Evolutionary conservation across 2,113 vertebrate species (phyloP).

Genomic region (Cisticola juncidis): DNA sequence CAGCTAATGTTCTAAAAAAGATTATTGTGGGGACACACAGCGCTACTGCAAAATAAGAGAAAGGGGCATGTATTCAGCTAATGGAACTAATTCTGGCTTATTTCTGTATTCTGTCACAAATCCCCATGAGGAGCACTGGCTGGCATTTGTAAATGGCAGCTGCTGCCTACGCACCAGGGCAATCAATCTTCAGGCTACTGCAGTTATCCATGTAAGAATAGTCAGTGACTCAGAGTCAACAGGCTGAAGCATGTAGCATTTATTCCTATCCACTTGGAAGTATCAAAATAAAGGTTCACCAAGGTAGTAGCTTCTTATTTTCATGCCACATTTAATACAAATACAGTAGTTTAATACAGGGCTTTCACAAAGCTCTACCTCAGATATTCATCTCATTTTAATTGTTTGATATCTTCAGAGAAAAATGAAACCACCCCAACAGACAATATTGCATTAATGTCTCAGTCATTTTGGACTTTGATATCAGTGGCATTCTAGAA

Average conservation of each 20-base stretch:
- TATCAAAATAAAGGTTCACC: conserved; percentile 5
- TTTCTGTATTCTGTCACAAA: conserved; percentile 37
- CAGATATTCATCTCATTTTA: neutral
- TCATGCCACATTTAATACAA: neutral
- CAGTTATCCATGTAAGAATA: neutral
- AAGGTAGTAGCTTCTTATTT: neutral
- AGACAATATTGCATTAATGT: neutral
- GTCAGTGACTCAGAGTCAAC: neutral
- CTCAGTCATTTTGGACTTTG: neutral
- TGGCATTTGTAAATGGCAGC: conserved; percentile 57
- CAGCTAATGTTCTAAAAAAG: neutral
- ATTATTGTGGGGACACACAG: neutral
- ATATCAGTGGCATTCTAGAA: neutral
- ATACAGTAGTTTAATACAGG: neutral
- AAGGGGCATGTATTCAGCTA: neutral
- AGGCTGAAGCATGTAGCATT: neutral
- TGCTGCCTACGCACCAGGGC: neutral
- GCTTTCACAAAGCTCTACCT: neutral
- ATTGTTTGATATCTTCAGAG: neutral
- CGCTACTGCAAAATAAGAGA: neutral
- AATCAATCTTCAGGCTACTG: conserved; percentile 50
- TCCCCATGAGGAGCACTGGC: neutral
- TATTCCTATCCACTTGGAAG: neutral
- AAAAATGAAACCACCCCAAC: neutral
- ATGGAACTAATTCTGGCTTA: neutral